Conservation (phyloP, 2,797 vertebrate genomes). For the Notolepis coatsorum region DNA sequence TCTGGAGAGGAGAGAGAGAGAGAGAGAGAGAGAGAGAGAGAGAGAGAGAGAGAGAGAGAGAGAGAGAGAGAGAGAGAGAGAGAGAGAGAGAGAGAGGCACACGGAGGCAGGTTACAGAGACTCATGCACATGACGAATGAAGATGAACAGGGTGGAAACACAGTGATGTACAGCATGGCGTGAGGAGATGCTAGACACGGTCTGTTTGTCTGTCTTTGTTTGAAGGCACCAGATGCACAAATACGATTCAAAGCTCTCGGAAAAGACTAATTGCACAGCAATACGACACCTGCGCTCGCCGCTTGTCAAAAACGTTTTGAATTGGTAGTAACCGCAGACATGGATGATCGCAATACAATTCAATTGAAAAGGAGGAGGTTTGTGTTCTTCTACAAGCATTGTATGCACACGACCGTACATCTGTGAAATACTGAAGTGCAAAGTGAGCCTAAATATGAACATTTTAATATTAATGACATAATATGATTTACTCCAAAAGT, state of each 20-base stretch:
- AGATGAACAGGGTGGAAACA: constrained; percentile 35
- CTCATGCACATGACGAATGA: constrained; percentile 45
- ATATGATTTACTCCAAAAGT: neutral
- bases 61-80: neutral
- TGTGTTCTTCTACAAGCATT: neutral
- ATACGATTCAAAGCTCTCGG: constrained; percentile 4
- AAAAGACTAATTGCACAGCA: constrained; percentile 23
- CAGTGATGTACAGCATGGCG: constrained; percentile 22
- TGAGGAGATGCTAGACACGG: constrained; percentile 29
- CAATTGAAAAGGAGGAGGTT: neutral
- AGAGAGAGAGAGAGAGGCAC: constrained; percentile 14
- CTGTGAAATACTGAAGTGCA: neutral
- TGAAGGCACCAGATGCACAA: constrained; percentile 55
- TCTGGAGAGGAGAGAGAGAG: neutral
- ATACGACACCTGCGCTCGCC: constrained; percentile 11
- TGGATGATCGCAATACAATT: constrained; percentile 1
- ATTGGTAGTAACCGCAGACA: constrained; percentile 8
- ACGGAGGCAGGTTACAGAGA: constrained; percentile 9
- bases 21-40: neutral
- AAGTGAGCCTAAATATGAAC: too few relatives aligned
- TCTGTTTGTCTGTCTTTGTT: constrained; percentile 58
- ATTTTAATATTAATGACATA: too few relatives aligned
- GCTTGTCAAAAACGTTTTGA: neutral
- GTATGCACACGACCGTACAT: neutral
- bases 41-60: neutral